These are phyloP conservation scores for Drosophila lutescens DNA, from an alignment of 2,888 invertebrate species.

Conservation along the genomic window DNA sequence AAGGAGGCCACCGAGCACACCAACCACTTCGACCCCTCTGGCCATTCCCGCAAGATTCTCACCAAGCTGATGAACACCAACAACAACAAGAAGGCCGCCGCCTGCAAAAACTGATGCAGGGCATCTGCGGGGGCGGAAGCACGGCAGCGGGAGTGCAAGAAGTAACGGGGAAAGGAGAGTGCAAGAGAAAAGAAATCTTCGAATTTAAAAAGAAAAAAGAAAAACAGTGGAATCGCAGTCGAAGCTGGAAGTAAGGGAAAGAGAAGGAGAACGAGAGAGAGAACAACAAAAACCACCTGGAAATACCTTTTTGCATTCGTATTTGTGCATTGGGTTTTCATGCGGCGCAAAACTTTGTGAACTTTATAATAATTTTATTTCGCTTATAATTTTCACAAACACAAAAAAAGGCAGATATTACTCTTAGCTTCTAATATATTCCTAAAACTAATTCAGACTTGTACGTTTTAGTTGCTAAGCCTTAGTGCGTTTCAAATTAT, in stretches of 20 bases:
- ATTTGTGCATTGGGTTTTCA: constrained; percentile 34
- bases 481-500: constrained; percentile 65
- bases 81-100: constrained; percentile 88
- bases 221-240: constrained; percentile 32
- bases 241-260: constrained; percentile 17
- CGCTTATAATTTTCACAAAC: constrained; percentile 49
- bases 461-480: constrained; percentile 65
- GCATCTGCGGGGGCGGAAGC: constrained; percentile 16
- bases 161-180: constrained; percentile 31
- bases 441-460: constrained; percentile 72
- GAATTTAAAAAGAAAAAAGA: constrained; percentile 45
- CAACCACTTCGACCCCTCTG: constrained; percentile 95
- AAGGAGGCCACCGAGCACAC: constrained; percentile 94
- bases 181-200: constrained; percentile 42
- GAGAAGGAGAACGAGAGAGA: constrained; percentile 7
- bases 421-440: constrained; percentile 45
- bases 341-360: constrained; percentile 45
- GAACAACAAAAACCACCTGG: constrained; percentile 28
- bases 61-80: constrained; percentile 93
- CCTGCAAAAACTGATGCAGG: constrained; percentile 64
- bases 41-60: constrained; percentile 96
- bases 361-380: constrained; percentile 53
- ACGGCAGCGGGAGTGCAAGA: constrained; percentile 34
- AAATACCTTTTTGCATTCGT: constrained; percentile 30
- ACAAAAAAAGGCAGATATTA: constrained; percentile 35